These are phyloP conservation scores for Bambusicola thoracicus DNA, from an alignment of 2,113 vertebrate species.

Conservation along the genomic window DNA sequence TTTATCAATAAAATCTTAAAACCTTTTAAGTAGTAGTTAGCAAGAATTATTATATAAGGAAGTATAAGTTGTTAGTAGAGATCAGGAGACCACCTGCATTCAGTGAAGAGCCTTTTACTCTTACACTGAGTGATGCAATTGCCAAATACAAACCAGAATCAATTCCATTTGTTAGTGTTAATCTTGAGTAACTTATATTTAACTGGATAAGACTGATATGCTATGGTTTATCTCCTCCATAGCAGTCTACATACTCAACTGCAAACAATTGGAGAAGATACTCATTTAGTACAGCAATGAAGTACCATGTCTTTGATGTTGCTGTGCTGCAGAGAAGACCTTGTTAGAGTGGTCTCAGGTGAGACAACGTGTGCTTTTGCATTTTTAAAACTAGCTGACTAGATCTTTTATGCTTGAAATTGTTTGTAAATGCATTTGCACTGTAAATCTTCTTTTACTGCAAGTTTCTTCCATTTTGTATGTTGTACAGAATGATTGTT, in stretches of 20 bases:
- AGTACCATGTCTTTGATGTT: not conserved
- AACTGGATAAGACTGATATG: not conserved
- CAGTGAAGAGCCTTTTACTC: not conserved
- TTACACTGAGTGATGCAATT: not conserved
- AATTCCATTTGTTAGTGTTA: not conserved
- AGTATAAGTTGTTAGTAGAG: not conserved
- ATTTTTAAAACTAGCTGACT: not conserved
- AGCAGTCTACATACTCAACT: not conserved
- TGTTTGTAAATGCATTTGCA: not conserved
- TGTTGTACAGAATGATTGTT: not conserved
- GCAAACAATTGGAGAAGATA: not conserved
- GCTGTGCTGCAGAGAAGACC: not conserved
- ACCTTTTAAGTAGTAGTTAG: too few species aligned
- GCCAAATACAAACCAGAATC: not conserved
- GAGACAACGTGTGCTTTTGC: fast-evolving
- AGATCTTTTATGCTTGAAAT: not conserved
- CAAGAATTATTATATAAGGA: not conserved
- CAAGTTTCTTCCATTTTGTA: not conserved
- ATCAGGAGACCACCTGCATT: not conserved
- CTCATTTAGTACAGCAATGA: not conserved
- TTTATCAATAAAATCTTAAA: not conserved
- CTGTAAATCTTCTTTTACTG: not conserved
- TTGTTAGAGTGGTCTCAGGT: not conserved
- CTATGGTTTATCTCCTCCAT: not conserved
- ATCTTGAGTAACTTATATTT: not conserved